Base-by-base conservation (phyloP, 2,797 vertebrate species). In the Vireo griseus region DNA sequence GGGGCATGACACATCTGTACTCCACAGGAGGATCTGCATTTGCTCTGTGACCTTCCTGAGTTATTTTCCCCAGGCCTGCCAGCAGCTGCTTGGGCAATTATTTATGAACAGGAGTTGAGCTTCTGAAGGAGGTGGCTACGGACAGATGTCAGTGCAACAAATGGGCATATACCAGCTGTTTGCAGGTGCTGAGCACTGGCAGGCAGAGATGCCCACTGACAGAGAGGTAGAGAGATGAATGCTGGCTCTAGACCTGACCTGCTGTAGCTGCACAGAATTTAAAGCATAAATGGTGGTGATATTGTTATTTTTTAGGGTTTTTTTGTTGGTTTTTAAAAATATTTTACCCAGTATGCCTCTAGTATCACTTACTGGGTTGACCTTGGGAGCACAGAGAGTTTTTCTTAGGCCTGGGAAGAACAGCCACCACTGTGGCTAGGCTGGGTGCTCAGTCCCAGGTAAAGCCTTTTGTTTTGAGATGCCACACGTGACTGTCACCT, bases 121-220 rank as follows among this genome's bases (percentile, higher is more conserved):
- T 95, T 35, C 69, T 55, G 67, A 93, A 93, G 86, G 58, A 83
- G 68, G 63, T 40, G 39, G 40, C 75, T 82, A 52, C n/a, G 81
- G 78, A 85, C 90, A 95, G 92, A 85, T 88, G 90, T 72, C 75
- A n/a, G 22, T 16, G 65, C 89, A 74, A 54, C 39, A 73, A 86
- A 61, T 58, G 59, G 74, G 65, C 84, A 76, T 4, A 0, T 33
- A 54, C 39, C 66, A 90, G 90, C 86, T 96, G 88, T 86, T 75
- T 55, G 69, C 62, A 44, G 77, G 79, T 1, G 1, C 82, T 48
- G 62, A 81, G 55, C 62, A 66, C 40, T 1, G 1, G 50, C 81
- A 73, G 84, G 21, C 77, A 94, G 91, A 77, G 65, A 51, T 51
- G 72, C 45, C 68, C 57, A 20, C 67, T 57, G 72, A 59, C 55